Conservation (phyloP, 1,140 invertebrate species). For the Choristoneura fumiferana region DNA sequence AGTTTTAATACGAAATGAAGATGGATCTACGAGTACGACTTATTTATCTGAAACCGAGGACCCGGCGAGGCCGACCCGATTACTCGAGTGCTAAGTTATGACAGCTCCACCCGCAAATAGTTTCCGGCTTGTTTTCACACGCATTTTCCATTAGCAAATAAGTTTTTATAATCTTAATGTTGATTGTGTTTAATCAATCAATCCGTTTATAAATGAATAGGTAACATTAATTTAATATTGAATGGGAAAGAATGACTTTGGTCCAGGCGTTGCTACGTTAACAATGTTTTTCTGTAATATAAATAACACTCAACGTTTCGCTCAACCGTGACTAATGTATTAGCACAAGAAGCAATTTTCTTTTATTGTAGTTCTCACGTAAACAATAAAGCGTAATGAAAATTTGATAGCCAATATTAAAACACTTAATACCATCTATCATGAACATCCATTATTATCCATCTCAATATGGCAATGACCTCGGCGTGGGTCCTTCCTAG, state of each 20-base stretch:
- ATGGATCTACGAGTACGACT: not conserved
- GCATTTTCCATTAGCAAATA: slow-evolving; percentile 3
- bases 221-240: not conserved
- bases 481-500: not conserved
- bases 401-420: slow-evolving; percentile 15
- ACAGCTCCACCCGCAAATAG: slow-evolving; percentile 9
- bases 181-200: too few species aligned
- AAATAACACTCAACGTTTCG: not conserved
- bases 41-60: not conserved
- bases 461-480: slow-evolving; percentile 15
- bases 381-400: slow-evolving; percentile 8
- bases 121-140: not conserved
- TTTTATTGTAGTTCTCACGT: not conserved
- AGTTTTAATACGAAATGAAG: not conserved
- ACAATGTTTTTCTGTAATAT: not conserved
- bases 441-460: slow-evolving; percentile 8
- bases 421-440: slow-evolving; percentile 12
- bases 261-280: not conserved
- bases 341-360: not conserved
- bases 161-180: not conserved
- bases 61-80: not conserved
- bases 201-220: not conserved
- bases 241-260: not conserved
- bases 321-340: not conserved
- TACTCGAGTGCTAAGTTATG: not conserved